A percentile compares a stretch with the other conserved stretches of the same genome.
phyloP scores from a whole-genome alignment of 2,113 vertebrate genomes.

The Casuarius casuarius region DNA sequence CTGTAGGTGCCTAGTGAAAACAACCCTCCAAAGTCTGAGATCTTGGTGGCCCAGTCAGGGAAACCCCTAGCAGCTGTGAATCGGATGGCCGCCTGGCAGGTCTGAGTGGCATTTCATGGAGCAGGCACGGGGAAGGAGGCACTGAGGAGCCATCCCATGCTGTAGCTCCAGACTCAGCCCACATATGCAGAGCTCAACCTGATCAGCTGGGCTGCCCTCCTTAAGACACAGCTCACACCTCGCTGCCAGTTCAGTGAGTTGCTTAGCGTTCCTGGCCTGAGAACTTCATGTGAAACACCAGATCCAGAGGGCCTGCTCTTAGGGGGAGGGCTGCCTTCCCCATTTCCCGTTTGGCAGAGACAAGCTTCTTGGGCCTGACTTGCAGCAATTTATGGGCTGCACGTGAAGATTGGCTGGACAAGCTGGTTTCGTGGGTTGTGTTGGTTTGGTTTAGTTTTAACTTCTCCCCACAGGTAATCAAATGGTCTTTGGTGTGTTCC shows the following conservation, averaged over 20 bases:
- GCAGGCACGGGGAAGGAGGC: neutral
- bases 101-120: neutral
- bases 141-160: neutral
- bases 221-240: neutral
- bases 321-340: neutral
- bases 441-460: neutral
- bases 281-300: neutral
- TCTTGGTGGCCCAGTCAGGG: neutral
- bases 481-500: neutral
- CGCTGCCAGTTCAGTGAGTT: neutral
- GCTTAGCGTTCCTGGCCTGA: neutral
- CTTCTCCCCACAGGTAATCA: neutral
- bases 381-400: neutral
- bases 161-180: neutral
- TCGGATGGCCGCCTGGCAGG: neutral
- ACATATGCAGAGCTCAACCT: neutral
- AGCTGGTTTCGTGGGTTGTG: neutral
- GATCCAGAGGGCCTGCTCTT: neutral
- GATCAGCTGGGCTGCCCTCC: rapidly evolving
- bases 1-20: neutral
- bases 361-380: neutral
- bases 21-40: neutral
- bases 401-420: neutral
- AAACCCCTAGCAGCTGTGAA: neutral
- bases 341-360: neutral